Percentiles rank a stretch among this genome's conserved stretches.
Evolutionary conservation across 2,888 invertebrate genomes (phyloP).

Genomic region (Ornithoptera priamus): DNA sequence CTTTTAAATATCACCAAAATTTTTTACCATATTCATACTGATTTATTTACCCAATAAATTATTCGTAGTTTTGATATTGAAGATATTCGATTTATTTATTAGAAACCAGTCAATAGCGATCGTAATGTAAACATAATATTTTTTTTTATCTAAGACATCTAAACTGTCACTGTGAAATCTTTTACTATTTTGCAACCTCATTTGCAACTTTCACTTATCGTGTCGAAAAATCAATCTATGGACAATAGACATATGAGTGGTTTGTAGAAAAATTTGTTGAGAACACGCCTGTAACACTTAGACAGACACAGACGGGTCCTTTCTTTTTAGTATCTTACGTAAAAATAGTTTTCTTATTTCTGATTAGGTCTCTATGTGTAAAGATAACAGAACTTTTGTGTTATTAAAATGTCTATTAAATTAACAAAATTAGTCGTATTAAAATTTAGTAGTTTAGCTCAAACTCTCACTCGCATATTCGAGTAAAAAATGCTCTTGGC

Average conservation of each 20-base stretch:
- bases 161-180: slow-evolving; percentile 3
- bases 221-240: slow-evolving; percentile 5
- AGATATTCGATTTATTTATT: not conserved
- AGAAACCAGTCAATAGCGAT: not conserved
- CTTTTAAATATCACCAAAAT: too few species aligned
- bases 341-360: not conserved
- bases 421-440: slow-evolving; percentile 24
- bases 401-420: too few species aligned
- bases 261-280: not conserved
- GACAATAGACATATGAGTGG: not conserved
- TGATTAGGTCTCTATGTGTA: too few species aligned
- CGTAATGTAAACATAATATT: not conserved
- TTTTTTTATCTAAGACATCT: not conserved
- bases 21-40: too few species aligned
- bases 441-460: slow-evolving; percentile 31
- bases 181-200: not conserved
- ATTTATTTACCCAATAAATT: not conserved
- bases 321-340: not conserved
- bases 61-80: not conserved
- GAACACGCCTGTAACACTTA: not conserved
- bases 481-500: slow-evolving; percentile 38
- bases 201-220: slow-evolving; percentile 6
- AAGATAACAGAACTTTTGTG: too few species aligned
- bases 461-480: slow-evolving; percentile 32
- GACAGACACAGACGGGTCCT: not conserved